Evolutionary conservation across 2,797 vertebrate genomes (phyloP).

Genomic region (Nannoperca obscura): DNA sequence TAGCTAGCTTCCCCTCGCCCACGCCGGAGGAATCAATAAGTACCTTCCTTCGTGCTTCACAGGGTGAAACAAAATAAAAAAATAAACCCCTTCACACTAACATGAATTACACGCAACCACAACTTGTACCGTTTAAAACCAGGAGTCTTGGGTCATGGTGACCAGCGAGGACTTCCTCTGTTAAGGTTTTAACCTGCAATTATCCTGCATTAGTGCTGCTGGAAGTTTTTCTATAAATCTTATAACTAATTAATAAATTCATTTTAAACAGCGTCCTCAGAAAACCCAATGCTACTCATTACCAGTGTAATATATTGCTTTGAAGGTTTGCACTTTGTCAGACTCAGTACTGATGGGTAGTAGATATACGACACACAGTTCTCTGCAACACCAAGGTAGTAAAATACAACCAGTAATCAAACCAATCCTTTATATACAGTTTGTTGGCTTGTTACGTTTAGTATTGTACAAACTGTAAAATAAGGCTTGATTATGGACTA

Average conservation of each 20-base stretch:
- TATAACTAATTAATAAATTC: too few relatives aligned
- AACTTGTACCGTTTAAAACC: slow-evolving; percentile 16
- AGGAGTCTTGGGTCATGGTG: neutral
- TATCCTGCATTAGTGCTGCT: slow-evolving; percentile 1
- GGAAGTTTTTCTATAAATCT: neutral
- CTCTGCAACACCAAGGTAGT: neutral
- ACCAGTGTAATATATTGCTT: too few relatives aligned
- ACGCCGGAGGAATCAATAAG: slow-evolving; percentile 60
- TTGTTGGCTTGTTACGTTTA: too few relatives aligned
- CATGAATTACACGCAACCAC: slow-evolving; percentile 21
- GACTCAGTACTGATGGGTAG: neutral
- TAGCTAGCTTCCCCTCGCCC: slow-evolving; percentile 55
- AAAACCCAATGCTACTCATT: neutral
- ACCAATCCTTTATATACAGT: too few relatives aligned
- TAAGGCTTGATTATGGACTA: neutral
- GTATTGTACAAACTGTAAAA: neutral
- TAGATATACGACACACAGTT: neutral
- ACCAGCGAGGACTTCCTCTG: neutral
- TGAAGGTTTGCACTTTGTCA: too few relatives aligned
- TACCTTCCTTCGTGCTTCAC: slow-evolving; percentile 37
- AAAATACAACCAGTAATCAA: neutral
- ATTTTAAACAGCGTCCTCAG: neutral
- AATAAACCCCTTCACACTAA: slow-evolving; percentile 41
- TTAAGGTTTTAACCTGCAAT: slow-evolving; percentile 23
- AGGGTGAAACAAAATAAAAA: slow-evolving; percentile 47